Base-by-base conservation (phyloP, 2,888 invertebrate genomes). In the Nudaria mundana region DNA sequence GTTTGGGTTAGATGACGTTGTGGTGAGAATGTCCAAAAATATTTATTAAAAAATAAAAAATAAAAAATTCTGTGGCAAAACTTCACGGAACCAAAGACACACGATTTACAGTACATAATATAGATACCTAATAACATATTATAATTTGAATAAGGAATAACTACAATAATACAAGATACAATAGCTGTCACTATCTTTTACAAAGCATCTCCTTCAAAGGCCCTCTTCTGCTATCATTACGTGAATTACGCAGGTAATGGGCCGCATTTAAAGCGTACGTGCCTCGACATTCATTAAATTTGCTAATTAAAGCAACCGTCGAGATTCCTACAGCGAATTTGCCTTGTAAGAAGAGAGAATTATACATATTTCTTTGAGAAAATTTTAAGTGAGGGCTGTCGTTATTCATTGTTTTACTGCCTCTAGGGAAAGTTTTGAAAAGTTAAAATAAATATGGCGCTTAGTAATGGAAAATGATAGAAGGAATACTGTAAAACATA, bases 241-340 rank as follows among this genome's bases (percentile, higher is more conserved):
- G 81, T 77, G 82, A 84, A 82, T 80, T 76, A 81, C 77, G 72
- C 73, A 80, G 81, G 83, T 83, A 84, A 84, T 81, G 81, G 79
- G 72, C 67, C 79, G 76, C 80, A 73, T 81, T 83, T 75, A 79
- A 72, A 72, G 71, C 76, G 83, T 78, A 85, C 85, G 85, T 85
- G 85, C 76, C 79, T 66, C 71, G 75, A 83, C 82, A 85, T 85
- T 85, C 78, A 85, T 85, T 85, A 84, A 73, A 73, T 66, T 66
- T 75, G 72, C 83, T 85, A 85, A 85, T 85, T 85, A 84, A 80
- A 83, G 77, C 75, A 65, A 67, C 67, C 71, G 71, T 56, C 69
- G 72, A 71, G 79, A 77, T 77, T 76, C 74, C 76, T 56, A 58
- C 69, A 69, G 71, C 71, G 74, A 71, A 76, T 76, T 60, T 70